Conservation (phyloP, 92 coral and sea anemone genomes). For the Porites evermanni region DNA sequence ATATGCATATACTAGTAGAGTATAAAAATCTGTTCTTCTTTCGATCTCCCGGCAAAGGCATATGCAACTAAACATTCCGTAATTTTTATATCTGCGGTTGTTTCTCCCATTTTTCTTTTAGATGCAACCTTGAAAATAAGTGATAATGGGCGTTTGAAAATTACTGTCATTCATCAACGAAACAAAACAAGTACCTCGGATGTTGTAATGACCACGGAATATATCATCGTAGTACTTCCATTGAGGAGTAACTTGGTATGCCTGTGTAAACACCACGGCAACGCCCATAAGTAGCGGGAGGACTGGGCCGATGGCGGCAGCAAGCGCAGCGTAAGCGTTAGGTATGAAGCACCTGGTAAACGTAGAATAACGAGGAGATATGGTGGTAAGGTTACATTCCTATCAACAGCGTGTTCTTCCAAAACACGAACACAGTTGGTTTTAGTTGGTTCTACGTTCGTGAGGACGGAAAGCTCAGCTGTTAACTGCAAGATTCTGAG, state of each 20-base stretch:
- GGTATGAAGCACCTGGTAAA: conserved; percentile 91
- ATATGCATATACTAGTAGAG: too few relatives aligned
- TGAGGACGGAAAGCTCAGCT: too few relatives aligned
- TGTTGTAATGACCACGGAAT: conserved; percentile 95
- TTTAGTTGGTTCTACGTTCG: too few relatives aligned
- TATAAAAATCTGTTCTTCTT: too few relatives aligned
- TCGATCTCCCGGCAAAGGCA: too few relatives aligned
- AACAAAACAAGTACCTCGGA: conserved; percentile 67
- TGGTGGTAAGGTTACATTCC: not conserved
- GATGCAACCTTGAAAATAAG: too few relatives aligned
- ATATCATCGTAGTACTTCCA: conserved; percentile 98
- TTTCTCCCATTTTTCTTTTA: too few relatives aligned
- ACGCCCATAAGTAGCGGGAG: conserved; percentile 91
- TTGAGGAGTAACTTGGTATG: conserved; percentile 95
- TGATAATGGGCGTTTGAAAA: too few relatives aligned
- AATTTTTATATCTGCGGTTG: too few relatives aligned
- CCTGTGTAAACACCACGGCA: conserved; percentile 94
- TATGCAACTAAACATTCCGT: too few relatives aligned
- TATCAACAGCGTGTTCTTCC: not conserved
- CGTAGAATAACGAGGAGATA: not conserved
- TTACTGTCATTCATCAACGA: not conserved
- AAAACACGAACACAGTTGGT: too few relatives aligned
- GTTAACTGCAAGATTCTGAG: too few relatives aligned
- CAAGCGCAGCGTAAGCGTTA: conserved; percentile 86
- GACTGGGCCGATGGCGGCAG: conserved; percentile 86